Percentiles rank a stretch among this genome's conserved stretches.
phyloP scores from a whole-genome alignment of 1,140 invertebrate species.

The Tyrophagus putrescentiae region DNA sequence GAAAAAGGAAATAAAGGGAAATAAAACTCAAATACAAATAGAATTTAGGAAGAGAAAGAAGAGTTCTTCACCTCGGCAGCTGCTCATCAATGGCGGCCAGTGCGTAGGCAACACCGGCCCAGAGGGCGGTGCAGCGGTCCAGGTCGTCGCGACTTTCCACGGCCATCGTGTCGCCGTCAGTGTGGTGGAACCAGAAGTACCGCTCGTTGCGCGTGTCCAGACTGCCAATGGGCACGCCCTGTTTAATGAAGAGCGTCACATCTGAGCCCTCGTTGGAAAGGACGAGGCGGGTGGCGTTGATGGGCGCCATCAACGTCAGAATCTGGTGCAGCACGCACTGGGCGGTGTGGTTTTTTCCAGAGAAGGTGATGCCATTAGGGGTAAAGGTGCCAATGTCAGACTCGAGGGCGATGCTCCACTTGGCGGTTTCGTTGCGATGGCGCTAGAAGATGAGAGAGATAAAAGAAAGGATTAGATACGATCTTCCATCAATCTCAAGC shows the following conservation, averaged over 20 bases:
- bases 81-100: slow-evolving; percentile 56
- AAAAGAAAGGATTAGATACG: no score
- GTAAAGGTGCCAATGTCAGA: slow-evolving; percentile 65
- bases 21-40: no score
- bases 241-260: slow-evolving; percentile 43
- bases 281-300: slow-evolving; percentile 41
- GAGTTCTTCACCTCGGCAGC: no score
- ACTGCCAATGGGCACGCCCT: slow-evolving; percentile 50
- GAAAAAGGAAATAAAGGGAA: no score
- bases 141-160: slow-evolving; percentile 48
- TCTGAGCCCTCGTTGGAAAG: slow-evolving; percentile 44
- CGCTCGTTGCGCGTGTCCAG: slow-evolving; percentile 50
- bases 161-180: slow-evolving; percentile 57
- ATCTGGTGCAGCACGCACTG: slow-evolving; percentile 23
- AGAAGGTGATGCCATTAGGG: slow-evolving; percentile 47
- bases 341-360: slow-evolving; percentile 34
- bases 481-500: no score
- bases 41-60: no score
- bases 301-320: slow-evolving; percentile 29
- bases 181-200: slow-evolving; percentile 72
- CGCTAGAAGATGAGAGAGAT: no score
- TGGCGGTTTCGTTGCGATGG: slow-evolving; percentile 45
- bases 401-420: slow-evolving; percentile 59
- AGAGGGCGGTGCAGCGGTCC: slow-evolving; percentile 53
- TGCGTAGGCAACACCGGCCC: slow-evolving; percentile 54